phyloP scores from a whole-genome alignment of 2,888 invertebrate species.

The Amphimallon solstitiale region DNA sequence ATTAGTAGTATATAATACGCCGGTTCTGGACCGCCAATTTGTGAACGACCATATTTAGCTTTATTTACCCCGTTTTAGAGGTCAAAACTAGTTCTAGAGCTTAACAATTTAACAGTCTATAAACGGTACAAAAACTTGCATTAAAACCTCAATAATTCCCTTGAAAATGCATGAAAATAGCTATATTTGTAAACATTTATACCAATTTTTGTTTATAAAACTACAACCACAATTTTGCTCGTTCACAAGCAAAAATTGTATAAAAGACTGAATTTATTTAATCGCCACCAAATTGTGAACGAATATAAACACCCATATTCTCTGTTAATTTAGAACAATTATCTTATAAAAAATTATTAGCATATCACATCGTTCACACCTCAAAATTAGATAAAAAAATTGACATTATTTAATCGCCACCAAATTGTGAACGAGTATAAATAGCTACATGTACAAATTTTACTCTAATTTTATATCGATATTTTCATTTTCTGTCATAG shows the following conservation, averaged over 20 bases:
- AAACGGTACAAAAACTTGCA: constrained; percentile 4
- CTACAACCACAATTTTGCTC: constrained; percentile 10
- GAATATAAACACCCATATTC: no score
- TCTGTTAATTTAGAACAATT: no score
- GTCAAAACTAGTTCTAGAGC: not conserved
- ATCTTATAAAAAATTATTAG: no score
- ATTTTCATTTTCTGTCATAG: no score
- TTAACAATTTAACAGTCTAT: constrained; percentile 2
- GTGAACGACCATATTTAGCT: not conserved
- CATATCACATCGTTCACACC: no score
- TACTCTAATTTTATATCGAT: no score
- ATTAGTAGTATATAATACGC: no score
- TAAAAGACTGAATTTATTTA: constrained; percentile 6
- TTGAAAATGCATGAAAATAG: constrained; percentile 1
- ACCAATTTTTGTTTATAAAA: constrained; percentile 1
- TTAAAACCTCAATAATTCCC: constrained; percentile 6
- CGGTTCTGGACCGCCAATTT: not conserved
- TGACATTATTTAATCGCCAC: not conserved
- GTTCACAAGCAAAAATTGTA: not conserved
- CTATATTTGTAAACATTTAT: constrained; percentile 12
- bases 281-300: constrained; percentile 6
- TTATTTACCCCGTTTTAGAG: constrained; percentile 4
- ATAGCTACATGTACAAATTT: constrained; percentile 2
- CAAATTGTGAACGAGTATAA: constrained; percentile 10
- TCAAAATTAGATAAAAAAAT: constrained; percentile 9